Evolutionary conservation across 2,797 vertebrate genomes (phyloP), one percentile per base, ranked within the genome.

Genomic region (Sphenopsis melanotis): DNA sequence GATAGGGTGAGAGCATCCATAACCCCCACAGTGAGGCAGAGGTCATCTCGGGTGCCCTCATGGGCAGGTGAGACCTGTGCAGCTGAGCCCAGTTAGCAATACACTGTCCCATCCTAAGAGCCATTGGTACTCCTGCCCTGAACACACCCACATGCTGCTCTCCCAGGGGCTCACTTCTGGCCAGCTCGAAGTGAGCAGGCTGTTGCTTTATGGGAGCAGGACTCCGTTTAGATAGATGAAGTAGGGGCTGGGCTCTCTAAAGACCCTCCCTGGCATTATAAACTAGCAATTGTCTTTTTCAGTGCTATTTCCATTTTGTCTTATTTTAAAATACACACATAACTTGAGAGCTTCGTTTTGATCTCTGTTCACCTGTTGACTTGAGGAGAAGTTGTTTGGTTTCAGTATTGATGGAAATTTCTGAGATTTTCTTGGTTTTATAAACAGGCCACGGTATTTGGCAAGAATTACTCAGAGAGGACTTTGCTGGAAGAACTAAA

Each of bases 321-420:
- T 76, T 63, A 49, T 44, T 87, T 93, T 44, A 76, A 79, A 84
- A 65, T 68, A 11, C 11, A 13, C 12, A 16, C 5, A 18, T 76
- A 70, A 72, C 12, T 24, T 8, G 17, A 71, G 46, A 83, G 22
- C 23, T 80, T 83, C 12, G 11, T 91, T 83, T 87, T 91, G 71
- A 71, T 91, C 41, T 72, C 55, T 77, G 15, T n/a, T 91, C 29
- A 39, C 42, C 36, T 53, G 37, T 64, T 88, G 34, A 52, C 53
- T 84, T 70, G 37, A 79, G 36, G 34, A 94, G 50, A 61, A 56
- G 34, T 66, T 50, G 21, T 53, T 83, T 61, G 7, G 16, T 70
- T 87, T 92, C 75, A 66, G 41, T 59, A 46, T 23, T 93, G 59
- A 30, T 79, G 55, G 27, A 60, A 82, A 53, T 80, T n/a, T 72